A percentile compares a stretch with the other conserved stretches of the same genome.
These are phyloP conservation scores for Pseudomyrmex gracilis DNA, from an alignment of 1,140 invertebrate genomes.

Conservation along the genomic window DNA sequence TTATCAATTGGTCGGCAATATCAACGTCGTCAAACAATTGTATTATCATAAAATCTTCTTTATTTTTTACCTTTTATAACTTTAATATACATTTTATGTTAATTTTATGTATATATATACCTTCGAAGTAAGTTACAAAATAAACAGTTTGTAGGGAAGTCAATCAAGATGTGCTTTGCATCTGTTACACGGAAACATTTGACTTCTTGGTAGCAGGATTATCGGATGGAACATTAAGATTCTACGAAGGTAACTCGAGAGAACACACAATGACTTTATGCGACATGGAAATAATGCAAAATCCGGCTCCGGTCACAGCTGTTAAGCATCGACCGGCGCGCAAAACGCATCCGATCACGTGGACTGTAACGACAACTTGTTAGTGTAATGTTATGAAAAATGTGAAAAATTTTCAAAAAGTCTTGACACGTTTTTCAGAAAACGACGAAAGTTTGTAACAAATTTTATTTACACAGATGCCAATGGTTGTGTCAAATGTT, in stretches of 20 bases:
- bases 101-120: too few relatives aligned
- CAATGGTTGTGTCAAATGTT: conserved; percentile 88
- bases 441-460: not conserved
- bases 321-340: conserved; percentile 87
- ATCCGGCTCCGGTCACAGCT: conserved; percentile 85
- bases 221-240: conserved; percentile 85
- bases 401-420: not conserved
- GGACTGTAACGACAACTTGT: conserved; percentile 87
- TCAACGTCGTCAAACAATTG: conserved; percentile 59
- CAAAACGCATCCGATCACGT: conserved; percentile 86
- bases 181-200: conserved; percentile 87
- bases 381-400: conserved; percentile 67
- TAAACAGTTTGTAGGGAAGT: conserved; percentile 81
- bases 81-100: not conserved
- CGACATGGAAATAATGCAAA: conserved; percentile 86
- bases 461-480: conserved; percentile 83
- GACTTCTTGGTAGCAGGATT: conserved; percentile 86
- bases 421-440: not conserved
- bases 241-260: conserved; percentile 84
- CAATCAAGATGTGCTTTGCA: conserved; percentile 86
- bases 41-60: conserved; percentile 4
- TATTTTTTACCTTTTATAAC: not conserved
- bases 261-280: conserved; percentile 81
- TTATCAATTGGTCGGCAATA: conserved; percentile 43
- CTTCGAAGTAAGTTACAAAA: conserved; percentile 34